These are phyloP conservation scores for Vidua macroura DNA, from an alignment of 2,113 vertebrate genomes.

Conservation along the genomic window DNA sequence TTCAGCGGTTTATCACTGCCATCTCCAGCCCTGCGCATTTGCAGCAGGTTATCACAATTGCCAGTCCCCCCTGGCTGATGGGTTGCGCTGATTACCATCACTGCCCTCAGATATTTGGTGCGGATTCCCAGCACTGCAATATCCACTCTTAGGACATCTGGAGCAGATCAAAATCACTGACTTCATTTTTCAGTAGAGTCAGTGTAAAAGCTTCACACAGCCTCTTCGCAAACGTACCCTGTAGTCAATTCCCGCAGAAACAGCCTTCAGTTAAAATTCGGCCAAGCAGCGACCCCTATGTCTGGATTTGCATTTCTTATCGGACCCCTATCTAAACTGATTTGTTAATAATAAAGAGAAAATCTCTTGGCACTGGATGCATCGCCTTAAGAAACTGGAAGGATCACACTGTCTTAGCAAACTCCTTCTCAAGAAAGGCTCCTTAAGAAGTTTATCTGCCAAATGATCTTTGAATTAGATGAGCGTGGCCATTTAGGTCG, in stretches of 20 bases:
- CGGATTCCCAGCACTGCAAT: constrained; percentile 83
- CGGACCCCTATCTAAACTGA: constrained; percentile 52
- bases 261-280: constrained; percentile 39
- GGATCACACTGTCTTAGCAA: constrained; percentile 46
- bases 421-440: constrained; percentile 32
- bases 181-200: constrained; percentile 81
- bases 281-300: constrained; percentile 74
- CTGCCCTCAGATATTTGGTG: constrained; percentile 86
- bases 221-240: constrained; percentile 52
- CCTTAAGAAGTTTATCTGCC: constrained; percentile 57
- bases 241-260: constrained; percentile 22
- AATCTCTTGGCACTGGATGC: constrained; percentile 56
- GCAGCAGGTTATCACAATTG: constrained; percentile 89
- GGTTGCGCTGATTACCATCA: constrained; percentile 88
- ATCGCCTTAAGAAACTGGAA: constrained; percentile 45
- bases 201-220: constrained; percentile 77
- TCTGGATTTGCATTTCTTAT: constrained; percentile 60
- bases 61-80: constrained; percentile 83
- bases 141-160: constrained; percentile 89
- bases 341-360: constrained; percentile 64
- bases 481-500: constrained; percentile 56
- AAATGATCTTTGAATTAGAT: constrained; percentile 53
- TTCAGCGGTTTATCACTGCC: constrained; percentile 71
- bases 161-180: constrained; percentile 88
- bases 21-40: constrained; percentile 82